These are phyloP conservation scores for Drosophila mojavensis DNA, from an alignment of 1,140 invertebrate species.

Conservation along the genomic window DNA sequence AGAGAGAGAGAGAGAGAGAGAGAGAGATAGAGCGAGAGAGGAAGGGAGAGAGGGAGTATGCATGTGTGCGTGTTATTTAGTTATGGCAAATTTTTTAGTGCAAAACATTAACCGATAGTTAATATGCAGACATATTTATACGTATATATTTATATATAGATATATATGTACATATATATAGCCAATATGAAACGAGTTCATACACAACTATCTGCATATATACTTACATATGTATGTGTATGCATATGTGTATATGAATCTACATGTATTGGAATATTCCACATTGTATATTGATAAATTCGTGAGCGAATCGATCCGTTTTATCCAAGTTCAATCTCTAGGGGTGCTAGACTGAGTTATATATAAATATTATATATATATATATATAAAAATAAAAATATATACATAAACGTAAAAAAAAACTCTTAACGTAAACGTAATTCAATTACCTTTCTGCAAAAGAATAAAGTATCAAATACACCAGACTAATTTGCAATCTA, in stretches of 20 bases:
- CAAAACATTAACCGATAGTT: slow-evolving; percentile 24
- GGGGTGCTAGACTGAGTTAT: slow-evolving; percentile 79
- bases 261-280: slow-evolving; percentile 36
- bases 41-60: neutral
- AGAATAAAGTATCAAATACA: slow-evolving; percentile 63
- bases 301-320: slow-evolving; percentile 55
- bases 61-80: slow-evolving; percentile 22
- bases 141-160: slow-evolving; percentile 11
- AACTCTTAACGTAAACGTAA: slow-evolving; percentile 65
- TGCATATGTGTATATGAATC: slow-evolving; percentile 8
- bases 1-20: neutral
- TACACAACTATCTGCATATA: slow-evolving; percentile 14
- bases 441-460: slow-evolving; percentile 74
- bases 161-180: slow-evolving; percentile 33
- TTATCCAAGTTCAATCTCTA: slow-evolving; percentile 74
- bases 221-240: neutral
- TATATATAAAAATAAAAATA: slow-evolving; percentile 44
- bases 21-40: slow-evolving; percentile 3
- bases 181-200: slow-evolving; percentile 45
- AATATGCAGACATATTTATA: slow-evolving; percentile 27
- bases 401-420: slow-evolving; percentile 34
- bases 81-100: slow-evolving; percentile 49
- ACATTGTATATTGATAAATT: slow-evolving; percentile 66
- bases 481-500: slow-evolving; percentile 48
- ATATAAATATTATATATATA: slow-evolving; percentile 46